Evolutionary conservation across 2,113 vertebrate genomes (phyloP).

Genomic region (Thunnus thynnus): DNA sequence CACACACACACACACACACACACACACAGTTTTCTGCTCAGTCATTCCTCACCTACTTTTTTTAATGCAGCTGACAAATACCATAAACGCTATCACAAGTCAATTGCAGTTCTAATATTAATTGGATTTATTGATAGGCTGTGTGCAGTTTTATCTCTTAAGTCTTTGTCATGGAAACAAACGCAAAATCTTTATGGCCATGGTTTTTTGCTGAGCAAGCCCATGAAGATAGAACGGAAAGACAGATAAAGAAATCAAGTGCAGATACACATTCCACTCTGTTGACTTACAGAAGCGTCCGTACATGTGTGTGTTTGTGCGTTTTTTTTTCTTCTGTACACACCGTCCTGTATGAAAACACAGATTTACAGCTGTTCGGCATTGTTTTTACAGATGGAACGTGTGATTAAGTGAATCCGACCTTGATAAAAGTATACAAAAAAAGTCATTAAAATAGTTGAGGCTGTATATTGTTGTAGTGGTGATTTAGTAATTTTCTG

Average conservation of each 20-base stretch:
- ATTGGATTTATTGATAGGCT: neutral
- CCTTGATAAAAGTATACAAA: too few species aligned
- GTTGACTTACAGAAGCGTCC: neutral
- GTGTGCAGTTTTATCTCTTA: constrained; percentile 3
- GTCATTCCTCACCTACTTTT: neutral
- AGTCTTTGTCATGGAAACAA: constrained; percentile 50
- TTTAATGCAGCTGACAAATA: neutral
- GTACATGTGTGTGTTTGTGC: neutral
- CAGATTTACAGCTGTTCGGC: neutral
- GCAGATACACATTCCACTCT: constrained; percentile 9
- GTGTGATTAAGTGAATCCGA: too few species aligned
- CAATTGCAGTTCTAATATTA: constrained; percentile 27
- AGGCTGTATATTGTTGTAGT: neutral
- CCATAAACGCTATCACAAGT: constrained; percentile 49
- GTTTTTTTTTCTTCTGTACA: neutral
- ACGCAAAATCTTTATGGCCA: constrained; percentile 44
- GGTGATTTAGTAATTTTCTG: constrained; percentile 11
- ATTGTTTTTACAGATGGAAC: too few species aligned
- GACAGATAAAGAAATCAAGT: constrained; percentile 63
- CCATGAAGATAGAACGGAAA: neutral
- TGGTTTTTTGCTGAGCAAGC: constrained; percentile 60
- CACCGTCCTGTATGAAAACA: constrained; percentile 2
- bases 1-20: constrained; percentile 12
- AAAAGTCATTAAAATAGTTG: too few species aligned
- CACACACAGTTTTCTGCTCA: constrained; percentile 2